phyloP scores from a whole-genome alignment of 2,113 vertebrate genomes.

The Cygnus buccinator region DNA sequence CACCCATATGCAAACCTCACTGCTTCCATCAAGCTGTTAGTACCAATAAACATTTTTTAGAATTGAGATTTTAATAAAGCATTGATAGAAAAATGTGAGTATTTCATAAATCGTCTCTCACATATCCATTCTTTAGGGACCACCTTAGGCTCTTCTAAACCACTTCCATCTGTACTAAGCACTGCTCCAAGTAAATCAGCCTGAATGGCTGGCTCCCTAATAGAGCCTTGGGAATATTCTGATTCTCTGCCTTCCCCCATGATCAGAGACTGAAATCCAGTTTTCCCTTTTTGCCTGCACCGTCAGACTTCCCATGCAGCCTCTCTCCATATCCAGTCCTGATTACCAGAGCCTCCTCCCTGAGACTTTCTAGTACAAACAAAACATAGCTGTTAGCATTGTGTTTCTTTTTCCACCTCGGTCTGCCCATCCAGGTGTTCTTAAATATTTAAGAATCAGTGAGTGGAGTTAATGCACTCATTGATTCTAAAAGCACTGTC shows the following conservation, averaged over 20 bases:
- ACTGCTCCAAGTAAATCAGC: background rate
- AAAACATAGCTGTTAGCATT: background rate
- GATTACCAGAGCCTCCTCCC: background rate
- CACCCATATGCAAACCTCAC: slow-evolving; percentile 40
- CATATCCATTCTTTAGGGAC: background rate
- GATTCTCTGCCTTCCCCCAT: background rate
- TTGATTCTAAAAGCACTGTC: background rate
- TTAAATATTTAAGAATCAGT: background rate
- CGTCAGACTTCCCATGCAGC: background rate
- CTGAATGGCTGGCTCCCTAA: background rate
- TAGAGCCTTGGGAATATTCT: background rate
- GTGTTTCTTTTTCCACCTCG: background rate
- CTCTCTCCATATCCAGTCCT: background rate
- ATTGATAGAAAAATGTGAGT: slow-evolving; percentile 1
- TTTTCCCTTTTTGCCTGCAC: background rate
- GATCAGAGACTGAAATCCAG: background rate
- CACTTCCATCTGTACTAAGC: slow-evolving; percentile 20
- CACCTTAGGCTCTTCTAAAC: slow-evolving; percentile 13
- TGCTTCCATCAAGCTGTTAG: slow-evolving; percentile 40
- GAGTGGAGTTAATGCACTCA: background rate
- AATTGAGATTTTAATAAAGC: slow-evolving; percentile 46
- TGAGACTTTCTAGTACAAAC: background rate
- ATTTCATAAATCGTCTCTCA: slow-evolving; percentile 13
- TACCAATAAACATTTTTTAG: slow-evolving; percentile 19
- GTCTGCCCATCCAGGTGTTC: background rate